A percentile compares a stretch with the other conserved stretches of the same genome.
Evolutionary conservation across 1,140 invertebrate genomes (phyloP).

Genomic region (Drosophila gunungcola): DNA sequence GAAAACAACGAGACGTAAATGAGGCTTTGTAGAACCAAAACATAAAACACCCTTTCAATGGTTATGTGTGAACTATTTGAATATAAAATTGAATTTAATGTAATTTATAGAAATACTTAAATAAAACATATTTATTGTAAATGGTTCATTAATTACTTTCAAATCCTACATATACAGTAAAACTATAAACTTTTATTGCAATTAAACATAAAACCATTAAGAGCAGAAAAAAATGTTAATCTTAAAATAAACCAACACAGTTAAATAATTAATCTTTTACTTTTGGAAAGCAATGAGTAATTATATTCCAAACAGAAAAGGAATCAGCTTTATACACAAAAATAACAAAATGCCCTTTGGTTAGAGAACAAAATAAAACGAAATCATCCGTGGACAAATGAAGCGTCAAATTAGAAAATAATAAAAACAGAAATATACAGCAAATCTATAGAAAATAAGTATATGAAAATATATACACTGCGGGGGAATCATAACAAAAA

Average conservation of each 20-base stretch:
- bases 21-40: neutral
- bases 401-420: constrained; percentile 79
- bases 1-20: constrained; percentile 14
- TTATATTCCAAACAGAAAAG: no score
- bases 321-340: no score
- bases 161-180: no score
- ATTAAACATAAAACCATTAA: no score
- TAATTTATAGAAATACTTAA: neutral
- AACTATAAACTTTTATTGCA: no score
- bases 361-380: constrained; percentile 20
- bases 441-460: constrained; percentile 30
- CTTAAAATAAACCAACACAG: no score
- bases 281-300: no score
- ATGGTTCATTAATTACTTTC: no score
- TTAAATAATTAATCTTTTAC: no score
- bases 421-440: constrained; percentile 38
- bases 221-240: no score
- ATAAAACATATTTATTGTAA: no score
- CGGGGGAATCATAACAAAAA: constrained; percentile 38
- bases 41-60: constrained; percentile 13
- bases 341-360: constrained; percentile 3
- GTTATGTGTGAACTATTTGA: neutral
- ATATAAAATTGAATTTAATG: neutral
- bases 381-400: constrained; percentile 55
- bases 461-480: constrained; percentile 30